These are phyloP conservation scores for Macquaria ambigua DNA, from an alignment of 2,113 vertebrate species.

Conservation along the genomic window DNA sequence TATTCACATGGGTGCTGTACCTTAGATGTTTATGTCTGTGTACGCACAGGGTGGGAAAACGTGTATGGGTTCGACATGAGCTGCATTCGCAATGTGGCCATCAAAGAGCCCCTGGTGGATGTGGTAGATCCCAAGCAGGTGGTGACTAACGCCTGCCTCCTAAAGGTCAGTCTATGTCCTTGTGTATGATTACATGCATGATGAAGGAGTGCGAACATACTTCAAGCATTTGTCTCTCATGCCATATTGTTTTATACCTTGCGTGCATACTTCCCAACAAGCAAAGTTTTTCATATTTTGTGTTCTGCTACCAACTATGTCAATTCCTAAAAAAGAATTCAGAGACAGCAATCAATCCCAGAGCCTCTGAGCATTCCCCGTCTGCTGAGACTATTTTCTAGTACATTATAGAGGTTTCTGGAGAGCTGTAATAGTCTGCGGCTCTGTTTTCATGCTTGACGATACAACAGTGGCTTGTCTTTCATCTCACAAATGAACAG, in stretches of 20 bases:
- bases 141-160: conserved; percentile 96
- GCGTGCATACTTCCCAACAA: background rate
- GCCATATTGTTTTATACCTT: background rate
- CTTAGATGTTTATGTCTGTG: conserved; percentile 37
- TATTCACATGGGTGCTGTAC: background rate
- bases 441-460: conserved; percentile 49
- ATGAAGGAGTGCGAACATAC: background rate
- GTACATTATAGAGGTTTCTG: conserved; percentile 50
- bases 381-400: conserved; percentile 42
- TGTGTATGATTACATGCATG: background rate
- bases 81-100: conserved; percentile 97
- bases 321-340: conserved; percentile 2
- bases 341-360: background rate
- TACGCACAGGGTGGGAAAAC: conserved; percentile 95
- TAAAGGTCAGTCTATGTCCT: conserved; percentile 88
- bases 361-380: background rate
- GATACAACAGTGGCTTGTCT: conserved; percentile 46
- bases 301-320: background rate
- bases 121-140: conserved; percentile 98
- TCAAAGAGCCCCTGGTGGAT: conserved; percentile 98
- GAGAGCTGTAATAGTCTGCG: conserved; percentile 41
- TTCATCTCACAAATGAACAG: conserved; percentile 66
- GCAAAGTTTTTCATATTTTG: background rate
- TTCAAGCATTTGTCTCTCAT: background rate
- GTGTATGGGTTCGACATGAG: conserved; percentile 99